Evolutionary conservation across 2,888 invertebrate genomes (phyloP).

Genomic region (Dicyrtomina minuta): DNA sequence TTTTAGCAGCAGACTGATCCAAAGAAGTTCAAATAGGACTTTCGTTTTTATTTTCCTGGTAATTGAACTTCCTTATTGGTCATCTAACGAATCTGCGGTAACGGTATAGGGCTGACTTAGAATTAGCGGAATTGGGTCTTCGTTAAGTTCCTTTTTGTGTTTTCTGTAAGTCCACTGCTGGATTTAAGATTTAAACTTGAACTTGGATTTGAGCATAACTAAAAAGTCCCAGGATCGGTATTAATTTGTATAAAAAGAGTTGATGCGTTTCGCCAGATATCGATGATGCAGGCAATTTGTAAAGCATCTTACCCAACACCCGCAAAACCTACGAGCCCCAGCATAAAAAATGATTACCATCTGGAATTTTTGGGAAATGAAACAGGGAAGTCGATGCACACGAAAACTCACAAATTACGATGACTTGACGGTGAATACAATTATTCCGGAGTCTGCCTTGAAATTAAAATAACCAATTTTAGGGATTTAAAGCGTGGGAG

Average conservation of each 20-base stretch:
- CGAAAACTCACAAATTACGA: too few species aligned
- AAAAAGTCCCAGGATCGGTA: too few species aligned
- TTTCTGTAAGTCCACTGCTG: too few species aligned
- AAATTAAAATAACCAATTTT: neutral
- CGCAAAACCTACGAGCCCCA: constrained; percentile 34
- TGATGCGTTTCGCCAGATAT: constrained; percentile 38
- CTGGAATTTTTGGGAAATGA: neutral
- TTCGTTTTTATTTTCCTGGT: neutral
- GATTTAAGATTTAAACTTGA: neutral
- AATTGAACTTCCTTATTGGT: constrained; percentile 12
- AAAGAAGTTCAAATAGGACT: neutral
- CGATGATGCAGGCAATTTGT: constrained; percentile 45
- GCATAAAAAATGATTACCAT: constrained; percentile 24
- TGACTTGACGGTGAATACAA: too few species aligned
- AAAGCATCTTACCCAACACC: constrained; percentile 40
- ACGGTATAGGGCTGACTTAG: neutral
- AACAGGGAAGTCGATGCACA: too few species aligned
- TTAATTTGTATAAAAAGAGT: constrained; percentile 33
- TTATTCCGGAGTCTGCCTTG: too few species aligned
- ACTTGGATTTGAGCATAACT: neutral
- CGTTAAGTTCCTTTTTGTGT: too few species aligned
- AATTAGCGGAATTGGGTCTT: neutral
- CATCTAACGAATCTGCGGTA: neutral
- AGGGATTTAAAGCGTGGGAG: neutral
- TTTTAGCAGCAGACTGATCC: neutral